These are phyloP conservation scores for Colletes gigas DNA, from an alignment of 1,140 invertebrate species.

Conservation along the genomic window DNA sequence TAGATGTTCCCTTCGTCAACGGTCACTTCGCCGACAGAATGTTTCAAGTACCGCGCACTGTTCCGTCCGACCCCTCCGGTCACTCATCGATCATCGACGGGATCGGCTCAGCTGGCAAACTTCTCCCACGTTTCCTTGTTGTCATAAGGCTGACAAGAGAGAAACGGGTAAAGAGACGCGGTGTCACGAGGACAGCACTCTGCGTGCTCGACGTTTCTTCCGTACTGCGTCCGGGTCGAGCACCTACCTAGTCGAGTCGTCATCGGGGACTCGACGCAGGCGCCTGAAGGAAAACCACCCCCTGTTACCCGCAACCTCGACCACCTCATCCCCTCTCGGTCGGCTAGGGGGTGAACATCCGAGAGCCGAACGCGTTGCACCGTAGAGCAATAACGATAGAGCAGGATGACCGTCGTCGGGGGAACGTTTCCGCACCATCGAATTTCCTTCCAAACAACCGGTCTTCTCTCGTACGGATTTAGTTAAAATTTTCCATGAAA, in stretches of 20 bases:
- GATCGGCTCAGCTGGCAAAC: neutral
- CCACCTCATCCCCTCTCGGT: constrained; percentile 34
- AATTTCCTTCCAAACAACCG: neutral
- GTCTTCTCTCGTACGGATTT: neutral
- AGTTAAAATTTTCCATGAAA: no score
- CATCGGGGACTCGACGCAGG: constrained; percentile 79
- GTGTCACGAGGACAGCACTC: constrained; percentile 52
- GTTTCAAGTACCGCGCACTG: neutral
- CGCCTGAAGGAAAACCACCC: constrained; percentile 70
- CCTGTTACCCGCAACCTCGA: constrained; percentile 44
- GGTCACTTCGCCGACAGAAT: no score
- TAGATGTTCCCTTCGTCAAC: neutral
- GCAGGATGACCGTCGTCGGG: constrained; percentile 40
- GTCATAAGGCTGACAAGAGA: constrained; percentile 8
- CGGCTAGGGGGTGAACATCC: constrained; percentile 54
- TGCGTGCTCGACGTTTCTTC: constrained; percentile 70
- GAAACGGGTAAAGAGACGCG: neutral
- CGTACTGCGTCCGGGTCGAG: constrained; percentile 79
- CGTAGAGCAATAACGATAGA: constrained; percentile 39
- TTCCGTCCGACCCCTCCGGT: neutral
- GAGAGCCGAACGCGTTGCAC: constrained; percentile 59
- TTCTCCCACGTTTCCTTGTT: constrained; percentile 14
- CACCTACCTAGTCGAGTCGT: constrained; percentile 75
- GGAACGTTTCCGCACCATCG: constrained; percentile 20
- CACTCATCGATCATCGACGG: neutral